Conservation (phyloP, 2,113 vertebrate genomes). For the Epinephelus cyanopodus region DNA sequence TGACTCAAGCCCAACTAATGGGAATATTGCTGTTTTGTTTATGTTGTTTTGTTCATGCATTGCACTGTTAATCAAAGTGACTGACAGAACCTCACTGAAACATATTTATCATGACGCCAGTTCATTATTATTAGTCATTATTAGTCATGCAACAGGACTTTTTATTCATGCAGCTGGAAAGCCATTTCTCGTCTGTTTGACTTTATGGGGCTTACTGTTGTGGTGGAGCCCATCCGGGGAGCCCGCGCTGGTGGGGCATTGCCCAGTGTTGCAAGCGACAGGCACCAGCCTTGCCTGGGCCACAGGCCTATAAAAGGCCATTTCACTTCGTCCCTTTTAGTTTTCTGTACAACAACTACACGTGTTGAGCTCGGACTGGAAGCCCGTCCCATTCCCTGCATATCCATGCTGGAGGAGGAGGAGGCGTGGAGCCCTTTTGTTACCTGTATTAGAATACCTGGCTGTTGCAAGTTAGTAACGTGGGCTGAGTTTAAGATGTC, state of each 20-base stretch:
- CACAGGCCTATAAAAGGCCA: conserved; percentile 76
- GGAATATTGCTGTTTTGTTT: conserved; percentile 46
- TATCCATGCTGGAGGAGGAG: conserved; percentile 73
- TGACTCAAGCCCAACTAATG: conserved; percentile 30
- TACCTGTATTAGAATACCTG: conserved; percentile 84
- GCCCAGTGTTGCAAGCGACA: conserved; percentile 61
- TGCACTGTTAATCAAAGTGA: conserved; percentile 54
- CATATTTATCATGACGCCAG: conserved; percentile 48
- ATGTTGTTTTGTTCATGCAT: conserved; percentile 39
- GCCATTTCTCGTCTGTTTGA: conserved; percentile 48
- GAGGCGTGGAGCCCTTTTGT: conserved; percentile 79
- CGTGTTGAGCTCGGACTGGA: conserved; percentile 70
- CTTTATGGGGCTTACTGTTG: conserved; percentile 74
- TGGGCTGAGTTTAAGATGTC: conserved; percentile 74
- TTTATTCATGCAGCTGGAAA: conserved; percentile 63
- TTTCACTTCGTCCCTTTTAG: conserved; percentile 51
- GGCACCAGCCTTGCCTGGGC: conserved; percentile 43
- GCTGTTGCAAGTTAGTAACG: conserved; percentile 67
- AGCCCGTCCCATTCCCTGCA: conserved; percentile 79
- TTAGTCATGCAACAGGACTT: conserved; percentile 61
- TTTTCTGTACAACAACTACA: conserved; percentile 80
- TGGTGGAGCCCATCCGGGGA: conserved; percentile 67
- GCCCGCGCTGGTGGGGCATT: conserved; percentile 61
- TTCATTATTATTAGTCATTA: conserved; percentile 70
- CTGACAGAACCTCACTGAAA: conserved; percentile 27